A percentile compares a stretch with the other conserved stretches of the same genome.
Evolutionary conservation across 2,888 invertebrate species (phyloP).

Genomic region (Branchellion lobata): DNA sequence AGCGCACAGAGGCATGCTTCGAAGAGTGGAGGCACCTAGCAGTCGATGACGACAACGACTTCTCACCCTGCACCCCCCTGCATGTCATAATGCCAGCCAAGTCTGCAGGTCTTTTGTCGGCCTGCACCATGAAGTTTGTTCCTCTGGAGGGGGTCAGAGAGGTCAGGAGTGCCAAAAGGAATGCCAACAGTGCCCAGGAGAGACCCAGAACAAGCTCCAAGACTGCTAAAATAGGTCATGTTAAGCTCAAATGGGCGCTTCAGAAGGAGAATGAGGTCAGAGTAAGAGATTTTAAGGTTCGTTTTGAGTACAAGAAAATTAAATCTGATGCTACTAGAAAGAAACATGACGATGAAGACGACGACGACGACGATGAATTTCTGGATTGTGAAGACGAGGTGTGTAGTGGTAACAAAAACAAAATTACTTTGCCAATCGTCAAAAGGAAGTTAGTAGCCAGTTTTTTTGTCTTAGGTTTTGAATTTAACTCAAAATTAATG

Average conservation of each 20-base stretch:
- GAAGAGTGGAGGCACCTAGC: slow-evolving; percentile 50
- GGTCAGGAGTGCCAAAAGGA: slow-evolving; percentile 34
- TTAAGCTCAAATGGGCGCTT: slow-evolving; percentile 58
- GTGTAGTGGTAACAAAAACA: background rate
- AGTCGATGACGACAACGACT: slow-evolving; percentile 59
- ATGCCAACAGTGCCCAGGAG: slow-evolving; percentile 46
- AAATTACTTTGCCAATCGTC: background rate
- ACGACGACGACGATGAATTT: background rate
- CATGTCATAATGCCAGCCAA: slow-evolving; percentile 56
- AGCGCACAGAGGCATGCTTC: background rate
- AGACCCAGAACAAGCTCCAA: background rate
- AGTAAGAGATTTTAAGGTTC: background rate
- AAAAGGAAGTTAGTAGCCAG: background rate
- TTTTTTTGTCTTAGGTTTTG: too few species aligned
- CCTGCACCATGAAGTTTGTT: background rate
- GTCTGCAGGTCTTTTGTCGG: slow-evolving; percentile 51
- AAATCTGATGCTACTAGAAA: background rate
- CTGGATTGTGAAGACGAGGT: background rate
- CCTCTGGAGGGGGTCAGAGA: background rate
- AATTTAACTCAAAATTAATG: too few species aligned
- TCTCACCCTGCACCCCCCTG: slow-evolving; percentile 59
- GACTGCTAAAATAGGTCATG: slow-evolving; percentile 55
- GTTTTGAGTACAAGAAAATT: background rate
- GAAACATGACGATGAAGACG: background rate
- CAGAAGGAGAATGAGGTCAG: slow-evolving; percentile 53